Percentiles rank a stretch among this genome's conserved stretches.
phyloP scores from a whole-genome alignment of 2,797 vertebrate genomes.

The Calcarius lapponicus region DNA sequence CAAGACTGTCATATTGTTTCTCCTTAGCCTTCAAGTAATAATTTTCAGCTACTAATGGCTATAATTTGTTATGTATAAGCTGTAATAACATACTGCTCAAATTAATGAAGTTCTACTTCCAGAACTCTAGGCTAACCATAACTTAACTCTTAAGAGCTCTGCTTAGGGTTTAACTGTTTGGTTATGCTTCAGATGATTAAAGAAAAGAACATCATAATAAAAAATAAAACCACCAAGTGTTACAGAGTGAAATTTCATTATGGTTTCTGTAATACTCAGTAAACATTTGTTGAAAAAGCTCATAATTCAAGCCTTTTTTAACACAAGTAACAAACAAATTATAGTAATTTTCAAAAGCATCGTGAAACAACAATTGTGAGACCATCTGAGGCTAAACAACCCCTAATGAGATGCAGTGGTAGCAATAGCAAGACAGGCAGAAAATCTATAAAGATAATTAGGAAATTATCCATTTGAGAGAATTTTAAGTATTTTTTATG shows the following conservation, averaged over 20 bases:
- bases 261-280: constrained; percentile 30
- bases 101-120: constrained; percentile 20
- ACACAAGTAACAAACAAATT: constrained; percentile 64
- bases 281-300: constrained; percentile 54
- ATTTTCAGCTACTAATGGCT: background rate
- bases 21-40: background rate
- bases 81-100: background rate
- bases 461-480: constrained; percentile 63
- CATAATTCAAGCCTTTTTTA: constrained; percentile 51
- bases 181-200: background rate
- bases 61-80: constrained; percentile 1
- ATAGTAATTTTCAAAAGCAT: constrained; percentile 65
- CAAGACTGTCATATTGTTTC: background rate
- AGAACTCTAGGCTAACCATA: background rate
- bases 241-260: constrained; percentile 34
- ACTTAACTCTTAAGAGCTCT: background rate
- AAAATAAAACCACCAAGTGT: background rate
- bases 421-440: constrained; percentile 54
- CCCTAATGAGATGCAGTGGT: constrained; percentile 60
- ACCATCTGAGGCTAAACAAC: constrained; percentile 52
- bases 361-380: constrained; percentile 54
- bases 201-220: background rate
- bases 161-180: background rate
- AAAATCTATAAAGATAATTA: constrained; percentile 71
- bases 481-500: constrained; percentile 29